These are phyloP conservation scores for Choloepus didactylus DNA, from an alignment of 2,797 vertebrate genomes.

Conservation along the genomic window DNA sequence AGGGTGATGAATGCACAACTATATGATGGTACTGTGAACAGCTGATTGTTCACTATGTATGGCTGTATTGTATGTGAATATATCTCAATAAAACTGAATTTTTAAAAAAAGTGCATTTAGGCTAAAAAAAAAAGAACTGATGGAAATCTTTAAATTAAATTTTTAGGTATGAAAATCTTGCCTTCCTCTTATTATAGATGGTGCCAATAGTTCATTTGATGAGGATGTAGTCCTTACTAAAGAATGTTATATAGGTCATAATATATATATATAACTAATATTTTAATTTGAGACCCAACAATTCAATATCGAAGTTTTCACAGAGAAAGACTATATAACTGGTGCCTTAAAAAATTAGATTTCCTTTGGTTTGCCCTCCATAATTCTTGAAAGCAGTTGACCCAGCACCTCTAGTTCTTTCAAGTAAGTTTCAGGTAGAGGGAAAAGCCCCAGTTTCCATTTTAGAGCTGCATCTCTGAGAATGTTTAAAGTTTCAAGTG, in stretches of 20 bases:
- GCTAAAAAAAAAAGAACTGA: not conserved
- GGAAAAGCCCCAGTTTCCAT: slow-evolving; percentile 80
- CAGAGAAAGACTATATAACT: slow-evolving; percentile 28
- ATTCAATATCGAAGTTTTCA: slow-evolving; percentile 22
- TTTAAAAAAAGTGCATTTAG: no score
- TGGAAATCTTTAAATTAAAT: slow-evolving; percentile 5
- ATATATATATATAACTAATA: not conserved
- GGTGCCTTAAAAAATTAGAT: not conserved
- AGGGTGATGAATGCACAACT: no score
- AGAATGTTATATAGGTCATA: not conserved
- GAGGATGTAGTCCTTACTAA: not conserved
- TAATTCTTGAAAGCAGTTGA: slow-evolving; percentile 77
- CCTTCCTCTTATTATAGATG: not conserved
- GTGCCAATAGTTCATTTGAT: not conserved
- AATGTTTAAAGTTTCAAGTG: slow-evolving; percentile 78
- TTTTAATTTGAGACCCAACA: not conserved
- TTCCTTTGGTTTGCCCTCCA: slow-evolving; percentile 55
- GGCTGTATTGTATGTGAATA: no score
- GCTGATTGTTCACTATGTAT: no score
- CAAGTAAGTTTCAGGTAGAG: slow-evolving; percentile 69
- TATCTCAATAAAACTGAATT: no score
- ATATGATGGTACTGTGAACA: no score
- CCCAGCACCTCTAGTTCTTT: slow-evolving; percentile 74
- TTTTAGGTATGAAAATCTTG: slow-evolving; percentile 24
- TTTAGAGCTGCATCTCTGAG: slow-evolving; percentile 77